Evolutionary conservation across 2,797 vertebrate genomes (phyloP).

Genomic region (Thripadectes ignobilis): DNA sequence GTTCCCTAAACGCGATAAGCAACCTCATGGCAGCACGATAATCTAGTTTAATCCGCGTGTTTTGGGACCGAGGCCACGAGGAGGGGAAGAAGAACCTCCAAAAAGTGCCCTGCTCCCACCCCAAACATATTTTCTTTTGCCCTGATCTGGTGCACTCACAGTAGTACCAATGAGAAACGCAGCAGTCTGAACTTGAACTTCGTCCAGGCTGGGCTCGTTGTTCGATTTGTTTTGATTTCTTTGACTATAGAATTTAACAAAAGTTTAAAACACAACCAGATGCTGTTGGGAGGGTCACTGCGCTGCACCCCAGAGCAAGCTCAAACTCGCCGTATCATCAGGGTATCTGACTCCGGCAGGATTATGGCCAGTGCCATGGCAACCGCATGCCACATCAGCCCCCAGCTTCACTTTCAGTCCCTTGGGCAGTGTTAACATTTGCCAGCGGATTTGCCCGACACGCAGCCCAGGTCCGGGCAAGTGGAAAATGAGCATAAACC

Average conservation of each 20-base stretch:
- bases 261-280: constrained; percentile 65
- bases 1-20: neutral
- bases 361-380: constrained; percentile 52
- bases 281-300: neutral
- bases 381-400: constrained; percentile 56
- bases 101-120: neutral
- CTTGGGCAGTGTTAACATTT: constrained; percentile 62
- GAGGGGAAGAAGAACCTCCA: constrained; percentile 24
- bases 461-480: constrained; percentile 22
- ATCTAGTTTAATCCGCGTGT: constrained; percentile 30
- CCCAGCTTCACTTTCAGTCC: constrained; percentile 50
- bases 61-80: constrained; percentile 12
- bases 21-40: neutral
- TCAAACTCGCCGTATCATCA: constrained; percentile 17
- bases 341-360: constrained; percentile 43
- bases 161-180: neutral
- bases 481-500: constrained; percentile 20
- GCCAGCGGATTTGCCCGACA: constrained; percentile 44
- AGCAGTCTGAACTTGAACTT: constrained; percentile 41
- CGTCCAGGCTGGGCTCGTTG: constrained; percentile 23
- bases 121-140: neutral
- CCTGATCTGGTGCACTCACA: constrained; percentile 10
- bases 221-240: constrained; percentile 66
- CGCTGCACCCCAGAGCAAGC: constrained; percentile 13
- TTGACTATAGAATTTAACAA: constrained; percentile 60